Percentiles rank a stretch among this genome's conserved stretches.
Evolutionary conservation across 2,888 invertebrate genomes (phyloP).

Genomic region (Strigamia transsilvanica): DNA sequence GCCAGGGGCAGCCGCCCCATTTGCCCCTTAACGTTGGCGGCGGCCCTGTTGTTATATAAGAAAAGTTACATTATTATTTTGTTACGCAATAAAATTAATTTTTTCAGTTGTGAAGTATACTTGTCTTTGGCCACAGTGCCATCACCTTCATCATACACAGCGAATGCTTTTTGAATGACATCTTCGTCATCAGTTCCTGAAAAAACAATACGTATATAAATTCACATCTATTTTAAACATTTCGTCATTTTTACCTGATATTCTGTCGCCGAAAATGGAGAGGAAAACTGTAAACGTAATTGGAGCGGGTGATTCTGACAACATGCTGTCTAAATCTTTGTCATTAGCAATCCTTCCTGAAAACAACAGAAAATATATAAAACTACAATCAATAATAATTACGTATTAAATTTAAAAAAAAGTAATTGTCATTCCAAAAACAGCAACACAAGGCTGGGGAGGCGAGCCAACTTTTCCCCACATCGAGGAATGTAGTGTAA

Average conservation of each 20-base stretch:
- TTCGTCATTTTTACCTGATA: slow-evolving; percentile 72
- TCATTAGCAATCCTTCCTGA: slow-evolving; percentile 81
- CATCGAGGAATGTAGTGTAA: too few relatives aligned
- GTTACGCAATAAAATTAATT: slow-evolving; percentile 31
- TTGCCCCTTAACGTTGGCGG: too few relatives aligned
- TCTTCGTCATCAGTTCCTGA: slow-evolving; percentile 86
- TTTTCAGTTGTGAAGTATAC: slow-evolving; percentile 63
- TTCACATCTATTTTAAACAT: slow-evolving; percentile 22
- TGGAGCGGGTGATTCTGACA: slow-evolving; percentile 85
- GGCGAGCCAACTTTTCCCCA: too few relatives aligned
- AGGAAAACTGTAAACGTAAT: slow-evolving; percentile 95
- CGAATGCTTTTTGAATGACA: slow-evolving; percentile 90
- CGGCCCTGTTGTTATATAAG: too few relatives aligned
- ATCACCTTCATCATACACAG: slow-evolving; percentile 82
- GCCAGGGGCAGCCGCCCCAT: too few relatives aligned
- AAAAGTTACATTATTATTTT: not conserved
- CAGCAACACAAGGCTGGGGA: too few relatives aligned
- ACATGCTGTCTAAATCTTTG: slow-evolving; percentile 90
- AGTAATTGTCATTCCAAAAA: too few relatives aligned
- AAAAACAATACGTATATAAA: not conserved
- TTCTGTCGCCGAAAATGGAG: slow-evolving; percentile 88
- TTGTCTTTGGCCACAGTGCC: slow-evolving; percentile 89
- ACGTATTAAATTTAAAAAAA: too few relatives aligned
- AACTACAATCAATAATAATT: too few relatives aligned
- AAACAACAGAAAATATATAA: slow-evolving; percentile 15